Evolutionary conservation across 2,888 invertebrate genomes (phyloP), one percentile per base, ranked within the genome.

Genomic region (Noctuana brunneofusca): DNA sequence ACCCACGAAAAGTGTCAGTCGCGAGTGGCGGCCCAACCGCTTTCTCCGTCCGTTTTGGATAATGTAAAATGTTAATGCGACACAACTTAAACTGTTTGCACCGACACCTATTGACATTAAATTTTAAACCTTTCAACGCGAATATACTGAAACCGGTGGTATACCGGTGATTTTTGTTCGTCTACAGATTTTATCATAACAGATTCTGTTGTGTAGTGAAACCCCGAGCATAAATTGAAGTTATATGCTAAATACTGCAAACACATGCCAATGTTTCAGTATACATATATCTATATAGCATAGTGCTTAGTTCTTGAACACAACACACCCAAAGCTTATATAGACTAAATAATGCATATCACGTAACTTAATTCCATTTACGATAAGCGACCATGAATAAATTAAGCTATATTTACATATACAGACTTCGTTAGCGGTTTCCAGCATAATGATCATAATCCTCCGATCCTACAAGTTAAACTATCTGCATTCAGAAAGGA

Each of bases 11-110:
- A 67, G 67, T 73, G 76, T 75, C 79, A 87, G 84, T 86, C 87
- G 86, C 79, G 87, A 87, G 82, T 86, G 86, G 84, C 79, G 87
- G 87, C 82, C 72, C 81, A 83, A 81, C 86, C 86, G 81, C 87
- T 87, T 87, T 88, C 87, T 86, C 86, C 81, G 73, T 72, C 73
- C 75, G 76, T 78, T 74, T 73, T 75, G 73, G 76, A 78, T 84
- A 80, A 79, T 81, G 78, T 79, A 78, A 74, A 79, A 76, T 74
- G 73, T 74, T 77, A 48, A 50, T 64, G 59, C 35, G 53, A 64
- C 55, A 63, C 43, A 64, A 50, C 55, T 55, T 56, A 50, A 55
- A 55, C 46, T 43, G 55, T 53, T 49, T 48, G 20, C 43, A 52
- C 58, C 53, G 57, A 27, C 43, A 63, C 57, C 35, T 46, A 58